Evolutionary conservation across 2,797 vertebrate genomes (phyloP).

Genomic region (Crypturellus tataupa): DNA sequence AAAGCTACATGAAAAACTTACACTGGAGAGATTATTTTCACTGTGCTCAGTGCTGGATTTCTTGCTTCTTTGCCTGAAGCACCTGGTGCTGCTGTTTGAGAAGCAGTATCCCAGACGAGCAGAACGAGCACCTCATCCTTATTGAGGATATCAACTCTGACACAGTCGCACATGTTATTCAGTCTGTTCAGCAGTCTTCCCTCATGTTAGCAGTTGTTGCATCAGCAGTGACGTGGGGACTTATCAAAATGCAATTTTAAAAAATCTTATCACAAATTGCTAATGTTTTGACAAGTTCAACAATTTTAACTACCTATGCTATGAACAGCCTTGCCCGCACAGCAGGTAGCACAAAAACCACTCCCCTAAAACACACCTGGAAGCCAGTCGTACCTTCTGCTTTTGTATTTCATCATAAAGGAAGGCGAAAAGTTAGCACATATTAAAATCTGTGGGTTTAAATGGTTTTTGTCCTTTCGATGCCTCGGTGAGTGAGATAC

Average conservation of each 20-base stretch:
- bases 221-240: not conserved
- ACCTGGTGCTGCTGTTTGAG: not conserved
- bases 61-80: not conserved
- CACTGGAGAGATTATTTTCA: not conserved
- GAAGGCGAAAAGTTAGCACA: not conserved
- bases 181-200: not conserved
- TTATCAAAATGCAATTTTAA: not conserved
- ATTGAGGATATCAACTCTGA: not conserved
- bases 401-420: not conserved
- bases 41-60: not conserved
- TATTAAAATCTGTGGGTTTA: not conserved
- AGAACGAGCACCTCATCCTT: not conserved
- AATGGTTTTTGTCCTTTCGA: not conserved
- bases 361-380: not conserved
- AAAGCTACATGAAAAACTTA: not conserved
- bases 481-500: not conserved
- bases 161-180: not conserved
- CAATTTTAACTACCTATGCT: slow-evolving; percentile 71
- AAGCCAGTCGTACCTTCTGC: not conserved
- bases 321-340: slow-evolving; percentile 76
- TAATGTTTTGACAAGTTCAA: not conserved
- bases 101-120: not conserved
- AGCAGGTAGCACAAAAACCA: not conserved
- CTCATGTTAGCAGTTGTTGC: not conserved
- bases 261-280: not conserved